Conservation (phyloP, 2,113 vertebrate species). For the Noctilio leporinus region DNA sequence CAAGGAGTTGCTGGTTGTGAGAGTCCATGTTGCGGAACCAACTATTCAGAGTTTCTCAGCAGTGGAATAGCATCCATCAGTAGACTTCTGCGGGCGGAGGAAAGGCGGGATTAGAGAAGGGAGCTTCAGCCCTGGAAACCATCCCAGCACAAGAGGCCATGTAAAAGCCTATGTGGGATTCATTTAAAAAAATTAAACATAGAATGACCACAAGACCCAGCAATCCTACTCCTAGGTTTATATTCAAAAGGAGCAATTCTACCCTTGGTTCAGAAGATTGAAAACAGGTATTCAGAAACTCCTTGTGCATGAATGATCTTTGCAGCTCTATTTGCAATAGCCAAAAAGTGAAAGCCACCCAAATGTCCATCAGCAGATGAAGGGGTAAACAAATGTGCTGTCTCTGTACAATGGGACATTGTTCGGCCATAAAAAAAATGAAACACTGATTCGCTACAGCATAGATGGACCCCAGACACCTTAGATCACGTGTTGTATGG, state of each 20-base stretch:
- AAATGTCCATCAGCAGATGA: not conserved
- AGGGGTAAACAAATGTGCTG: not conserved
- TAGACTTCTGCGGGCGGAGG: not conserved
- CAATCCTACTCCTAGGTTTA: not conserved
- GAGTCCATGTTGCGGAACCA: not conserved
- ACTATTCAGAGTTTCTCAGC: not conserved
- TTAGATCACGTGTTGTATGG: not conserved
- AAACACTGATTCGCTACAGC: not conserved
- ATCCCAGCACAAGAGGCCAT: not conserved
- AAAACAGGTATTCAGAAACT: not conserved
- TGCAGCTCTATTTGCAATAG: not conserved
- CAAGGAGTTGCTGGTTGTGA: not conserved
- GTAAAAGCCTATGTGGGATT: not conserved
- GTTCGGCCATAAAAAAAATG: not conserved
- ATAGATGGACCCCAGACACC: not conserved
- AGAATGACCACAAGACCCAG: not conserved
- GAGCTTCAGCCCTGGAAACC: not conserved
- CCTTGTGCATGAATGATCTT: not conserved
- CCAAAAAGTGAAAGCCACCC: not conserved
- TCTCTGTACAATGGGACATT: not conserved
- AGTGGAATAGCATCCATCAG: not conserved
- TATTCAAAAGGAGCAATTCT: not conserved
- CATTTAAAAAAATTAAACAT: not conserved
- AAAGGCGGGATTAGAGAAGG: not conserved
- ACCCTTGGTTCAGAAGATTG: not conserved